These are phyloP conservation scores for Uloborus diversus DNA, from an alignment of 1,140 invertebrate species.

Conservation along the genomic window DNA sequence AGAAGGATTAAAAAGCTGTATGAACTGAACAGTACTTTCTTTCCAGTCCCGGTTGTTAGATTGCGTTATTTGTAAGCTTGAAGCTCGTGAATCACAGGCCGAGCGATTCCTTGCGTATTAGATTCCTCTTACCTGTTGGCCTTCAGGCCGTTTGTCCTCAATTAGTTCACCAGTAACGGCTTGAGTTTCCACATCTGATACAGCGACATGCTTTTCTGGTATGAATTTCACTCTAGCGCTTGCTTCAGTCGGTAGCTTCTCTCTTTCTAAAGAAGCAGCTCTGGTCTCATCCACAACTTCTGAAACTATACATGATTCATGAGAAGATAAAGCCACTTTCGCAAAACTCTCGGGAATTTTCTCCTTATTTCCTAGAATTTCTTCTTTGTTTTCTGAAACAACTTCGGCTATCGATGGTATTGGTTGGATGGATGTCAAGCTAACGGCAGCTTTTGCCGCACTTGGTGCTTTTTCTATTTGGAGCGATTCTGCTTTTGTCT, in stretches of 20 bases:
- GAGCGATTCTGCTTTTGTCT: conserved; percentile 18
- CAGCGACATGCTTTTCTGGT: conserved; percentile 58
- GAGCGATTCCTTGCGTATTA: neutral
- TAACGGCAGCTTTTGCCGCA: conserved; percentile 67
- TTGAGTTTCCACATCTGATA: conserved; percentile 52
- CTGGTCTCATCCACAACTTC: conserved; percentile 58
- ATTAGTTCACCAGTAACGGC: conserved; percentile 47
- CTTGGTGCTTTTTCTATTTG: neutral
- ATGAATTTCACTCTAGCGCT: conserved; percentile 59
- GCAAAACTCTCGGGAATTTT: neutral
- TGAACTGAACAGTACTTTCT: no score
- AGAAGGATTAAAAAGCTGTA: no score
- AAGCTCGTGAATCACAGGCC: neutral
- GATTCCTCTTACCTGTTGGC: conserved; percentile 46
- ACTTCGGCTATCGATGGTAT: conserved; percentile 64
- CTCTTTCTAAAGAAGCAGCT: conserved; percentile 58
- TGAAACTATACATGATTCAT: conserved; percentile 50
- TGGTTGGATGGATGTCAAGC: conserved; percentile 68
- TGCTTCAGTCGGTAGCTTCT: conserved; percentile 56
- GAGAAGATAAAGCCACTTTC: conserved; percentile 20
- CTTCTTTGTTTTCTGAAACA: conserved; percentile 21
- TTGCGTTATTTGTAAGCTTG: conserved; percentile 12
- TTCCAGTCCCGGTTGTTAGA: conserved; percentile 25
- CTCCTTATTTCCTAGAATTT: conserved; percentile 5
- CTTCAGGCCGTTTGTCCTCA: conserved; percentile 41